Evolutionary conservation across 2,888 invertebrate genomes (phyloP).

Genomic region (Apodemia zela): DNA sequence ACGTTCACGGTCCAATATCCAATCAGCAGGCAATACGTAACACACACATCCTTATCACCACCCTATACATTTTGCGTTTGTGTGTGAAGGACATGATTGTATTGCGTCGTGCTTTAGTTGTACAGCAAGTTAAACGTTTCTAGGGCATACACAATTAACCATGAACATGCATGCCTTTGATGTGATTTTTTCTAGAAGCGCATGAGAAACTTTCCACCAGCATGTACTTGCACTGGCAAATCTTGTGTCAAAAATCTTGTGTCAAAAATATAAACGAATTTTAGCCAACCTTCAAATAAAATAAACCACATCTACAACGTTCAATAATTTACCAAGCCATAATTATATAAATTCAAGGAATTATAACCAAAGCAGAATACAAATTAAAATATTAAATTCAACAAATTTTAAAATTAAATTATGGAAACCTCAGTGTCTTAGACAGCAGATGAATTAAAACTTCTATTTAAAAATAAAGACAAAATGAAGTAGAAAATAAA

Average conservation of each 20-base stretch:
- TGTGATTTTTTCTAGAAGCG: neutral
- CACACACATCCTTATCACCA: slow-evolving; percentile 1
- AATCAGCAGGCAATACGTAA: slow-evolving; percentile 1
- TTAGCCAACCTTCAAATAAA: neutral
- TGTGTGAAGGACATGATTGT: neutral
- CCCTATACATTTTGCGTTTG: neutral
- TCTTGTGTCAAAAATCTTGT: neutral
- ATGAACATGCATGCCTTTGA: slow-evolving; percentile 4
- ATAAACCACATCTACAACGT: neutral
- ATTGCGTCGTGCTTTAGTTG: neutral
- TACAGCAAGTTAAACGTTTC: neutral
- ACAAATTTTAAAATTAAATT: neutral
- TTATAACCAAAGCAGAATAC: neutral
- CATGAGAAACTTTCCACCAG: neutral
- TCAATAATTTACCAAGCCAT: neutral
- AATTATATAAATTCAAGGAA: neutral
- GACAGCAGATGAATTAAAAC: too few relatives aligned
- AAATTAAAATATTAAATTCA: neutral
- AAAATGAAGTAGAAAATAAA: too few relatives aligned
- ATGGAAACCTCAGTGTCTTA: neutral
- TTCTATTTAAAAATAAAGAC: too few relatives aligned
- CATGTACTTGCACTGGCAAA: neutral
- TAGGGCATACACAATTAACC: neutral
- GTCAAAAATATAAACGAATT: neutral
- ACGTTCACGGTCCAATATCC: slow-evolving; percentile 4